Conservation (phyloP, 2,113 vertebrate species). For the Dicrurus megarhynchus region DNA sequence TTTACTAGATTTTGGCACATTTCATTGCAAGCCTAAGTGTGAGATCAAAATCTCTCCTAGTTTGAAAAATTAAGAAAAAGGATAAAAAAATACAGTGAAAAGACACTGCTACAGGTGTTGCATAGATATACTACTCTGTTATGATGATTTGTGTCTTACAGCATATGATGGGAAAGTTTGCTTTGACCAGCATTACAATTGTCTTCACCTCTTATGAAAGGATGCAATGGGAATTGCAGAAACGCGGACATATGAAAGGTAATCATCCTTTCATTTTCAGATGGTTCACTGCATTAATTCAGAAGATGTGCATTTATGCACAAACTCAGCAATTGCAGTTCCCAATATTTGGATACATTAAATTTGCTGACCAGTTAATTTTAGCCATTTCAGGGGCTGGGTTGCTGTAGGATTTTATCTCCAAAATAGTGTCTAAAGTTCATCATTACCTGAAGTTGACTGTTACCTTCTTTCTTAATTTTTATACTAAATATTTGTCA, state of each 20-base stretch:
- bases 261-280: rapidly evolving
- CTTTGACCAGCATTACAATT: background rate
- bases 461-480: background rate
- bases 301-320: background rate
- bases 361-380: background rate
- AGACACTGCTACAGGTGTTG: background rate
- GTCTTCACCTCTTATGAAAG: background rate
- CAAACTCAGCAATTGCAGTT: background rate
- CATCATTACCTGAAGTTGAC: background rate
- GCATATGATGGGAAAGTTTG: background rate
- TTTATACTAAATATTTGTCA: background rate
- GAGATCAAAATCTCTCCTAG: background rate
- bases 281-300: background rate
- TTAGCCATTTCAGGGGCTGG: background rate
- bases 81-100: background rate
- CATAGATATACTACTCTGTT: background rate
- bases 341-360: background rate
- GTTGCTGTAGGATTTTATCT: background rate
- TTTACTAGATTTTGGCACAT: background rate
- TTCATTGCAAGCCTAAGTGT: background rate
- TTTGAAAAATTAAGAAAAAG: background rate
- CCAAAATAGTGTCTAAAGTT: background rate
- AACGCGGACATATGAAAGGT: background rate
- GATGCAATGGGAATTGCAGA: background rate
- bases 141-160: background rate